phyloP scores from a whole-genome alignment of 1,140 invertebrate species.

The Drosophila jambulina region DNA sequence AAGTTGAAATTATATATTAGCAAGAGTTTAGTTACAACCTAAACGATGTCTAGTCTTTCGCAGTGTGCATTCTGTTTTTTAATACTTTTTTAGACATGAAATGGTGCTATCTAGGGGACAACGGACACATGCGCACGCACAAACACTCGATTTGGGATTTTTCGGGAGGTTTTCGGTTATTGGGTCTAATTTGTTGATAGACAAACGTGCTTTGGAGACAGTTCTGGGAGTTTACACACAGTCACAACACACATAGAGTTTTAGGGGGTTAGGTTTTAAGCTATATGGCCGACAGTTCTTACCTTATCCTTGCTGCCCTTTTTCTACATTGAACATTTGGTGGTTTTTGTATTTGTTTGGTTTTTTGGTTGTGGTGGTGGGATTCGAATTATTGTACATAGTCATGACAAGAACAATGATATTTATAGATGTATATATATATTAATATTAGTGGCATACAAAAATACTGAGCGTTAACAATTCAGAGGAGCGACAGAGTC shows the following conservation, averaged over 20 bases:
- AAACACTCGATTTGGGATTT: constrained; percentile 20
- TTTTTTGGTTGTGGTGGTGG: constrained; percentile 55
- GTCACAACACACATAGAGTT: constrained; percentile 65
- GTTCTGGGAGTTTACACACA: constrained; percentile 38
- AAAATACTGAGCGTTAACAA: constrained; percentile 29
- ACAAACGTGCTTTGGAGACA: constrained; percentile 62
- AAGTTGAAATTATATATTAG: constrained; percentile 39
- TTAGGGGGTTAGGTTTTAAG: constrained; percentile 39
- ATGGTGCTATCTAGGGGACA: constrained; percentile 49
- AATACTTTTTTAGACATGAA: constrained; percentile 28
- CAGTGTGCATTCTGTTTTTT: constrained; percentile 38
- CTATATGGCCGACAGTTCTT: constrained; percentile 85
- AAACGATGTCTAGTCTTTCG: neutral
- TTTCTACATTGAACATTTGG: constrained; percentile 87
- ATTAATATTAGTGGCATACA: constrained; percentile 73
- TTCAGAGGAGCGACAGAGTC: constrained; percentile 33
- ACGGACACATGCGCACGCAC: constrained; percentile 51
- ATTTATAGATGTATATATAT: constrained; percentile 59
- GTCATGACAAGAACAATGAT: constrained; percentile 82
- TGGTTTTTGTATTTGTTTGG: constrained; percentile 74
- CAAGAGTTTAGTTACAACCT: neutral
- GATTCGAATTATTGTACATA: constrained; percentile 76
- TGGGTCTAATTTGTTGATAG: constrained; percentile 21
- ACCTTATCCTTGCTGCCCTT: constrained; percentile 93
- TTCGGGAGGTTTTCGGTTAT: neutral